Percentiles rank a stretch among this genome's conserved stretches.
phyloP scores from a whole-genome alignment of 2,113 vertebrate genomes.

The Amblyornis subalaris region DNA sequence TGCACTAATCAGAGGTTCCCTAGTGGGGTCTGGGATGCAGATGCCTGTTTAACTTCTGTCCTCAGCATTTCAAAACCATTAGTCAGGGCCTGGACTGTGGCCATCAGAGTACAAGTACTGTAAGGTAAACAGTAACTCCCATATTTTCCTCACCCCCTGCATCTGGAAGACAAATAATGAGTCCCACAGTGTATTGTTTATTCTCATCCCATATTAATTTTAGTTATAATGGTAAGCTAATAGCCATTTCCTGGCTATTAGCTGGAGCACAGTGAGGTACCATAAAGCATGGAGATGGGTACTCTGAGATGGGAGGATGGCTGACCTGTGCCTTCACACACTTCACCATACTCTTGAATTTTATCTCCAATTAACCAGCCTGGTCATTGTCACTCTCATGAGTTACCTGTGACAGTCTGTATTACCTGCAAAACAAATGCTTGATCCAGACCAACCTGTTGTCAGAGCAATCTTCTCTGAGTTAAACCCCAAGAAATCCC shows the following conservation, averaged over 20 bases:
- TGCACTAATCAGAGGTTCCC: slow-evolving; percentile 66
- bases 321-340: background rate
- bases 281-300: background rate
- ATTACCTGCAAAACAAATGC: slow-evolving; percentile 23
- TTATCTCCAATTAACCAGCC: background rate
- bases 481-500: slow-evolving; percentile 17
- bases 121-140: slow-evolving; percentile 62
- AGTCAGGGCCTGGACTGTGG: slow-evolving; percentile 71
- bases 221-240: slow-evolving; percentile 46
- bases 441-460: slow-evolving; percentile 8
- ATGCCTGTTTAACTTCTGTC: slow-evolving; percentile 76
- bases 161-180: slow-evolving; percentile 77
- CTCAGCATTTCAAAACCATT: slow-evolving; percentile 74
- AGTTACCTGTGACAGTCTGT: background rate
- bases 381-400: slow-evolving; percentile 4
- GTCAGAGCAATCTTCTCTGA: background rate
- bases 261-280: background rate
- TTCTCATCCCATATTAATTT: slow-evolving; percentile 58
- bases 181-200: slow-evolving; percentile 59
- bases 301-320: background rate
- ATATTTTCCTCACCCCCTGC: slow-evolving; percentile 53
- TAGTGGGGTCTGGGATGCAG: slow-evolving; percentile 47
- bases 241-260: slow-evolving; percentile 31
- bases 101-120: slow-evolving; percentile 65
- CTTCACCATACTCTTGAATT: background rate